Evolutionary conservation across 2,797 vertebrate species (phyloP), one percentile per base, ranked within the genome.

Genomic region (Nyctalus aviator): DNA sequence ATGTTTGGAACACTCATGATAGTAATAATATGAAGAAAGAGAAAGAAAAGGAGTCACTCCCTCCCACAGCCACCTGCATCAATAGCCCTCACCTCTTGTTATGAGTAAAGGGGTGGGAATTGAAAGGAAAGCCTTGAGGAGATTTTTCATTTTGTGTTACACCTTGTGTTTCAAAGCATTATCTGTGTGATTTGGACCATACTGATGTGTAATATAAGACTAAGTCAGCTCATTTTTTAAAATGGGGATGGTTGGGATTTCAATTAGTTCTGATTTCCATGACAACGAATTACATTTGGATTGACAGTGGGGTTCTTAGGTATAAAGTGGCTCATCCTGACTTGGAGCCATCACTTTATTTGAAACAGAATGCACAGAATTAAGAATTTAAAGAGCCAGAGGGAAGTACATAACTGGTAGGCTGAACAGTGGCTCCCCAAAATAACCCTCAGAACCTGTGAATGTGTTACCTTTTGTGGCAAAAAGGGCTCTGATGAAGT

Each of bases 161-260:
- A 92, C 77, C 66, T 55, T 95, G 48, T 78, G 76, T 68, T 81
- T 95, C 37, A 90, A 83, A 91, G 62, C 37, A 71, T 83, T 76
- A 25, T 84, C 62, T 73, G 0, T 62, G 53, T 69, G 46, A 88
- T 37, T 88, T 68, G 66, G 92, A 87, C 71, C 21, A 55, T 66
- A 83, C 94, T 78, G 59, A 88, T 90, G 93, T 90, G 71, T 96
- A 82, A 75, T 84, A 68, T 25, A 85, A 84, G 92, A 96, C 93
- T 66, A 96, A 57, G 21, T 83, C n/a, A 79, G 1, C 87, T 35
- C 59, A 91, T 95, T 90, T 91, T 86, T 81, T 81, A 86, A 88
- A 96, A 85, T 95, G 94, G 35, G 27, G 73, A 95, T 83, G 92
- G 84, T 62, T 91, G 75, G 21, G 82, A 71, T 59, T 83, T 41